These are phyloP conservation scores for Origma solitaria DNA, from an alignment of 2,113 vertebrate species.

Conservation along the genomic window DNA sequence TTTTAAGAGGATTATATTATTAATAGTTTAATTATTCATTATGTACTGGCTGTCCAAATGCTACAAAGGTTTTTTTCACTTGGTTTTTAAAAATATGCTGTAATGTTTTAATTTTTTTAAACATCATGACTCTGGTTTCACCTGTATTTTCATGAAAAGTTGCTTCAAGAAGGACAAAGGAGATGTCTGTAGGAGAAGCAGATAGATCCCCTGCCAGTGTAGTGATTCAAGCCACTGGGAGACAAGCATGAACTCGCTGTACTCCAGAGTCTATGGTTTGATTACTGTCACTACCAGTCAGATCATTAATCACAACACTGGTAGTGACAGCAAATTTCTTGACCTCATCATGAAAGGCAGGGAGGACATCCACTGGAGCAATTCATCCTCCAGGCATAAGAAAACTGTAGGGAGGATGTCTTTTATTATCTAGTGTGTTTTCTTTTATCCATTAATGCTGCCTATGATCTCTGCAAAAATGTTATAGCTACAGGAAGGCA, in stretches of 20 bases:
- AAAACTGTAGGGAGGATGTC: constrained; percentile 45
- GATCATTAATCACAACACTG: constrained; percentile 66
- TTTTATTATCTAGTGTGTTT: constrained; percentile 42
- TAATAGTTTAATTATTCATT: constrained; percentile 73
- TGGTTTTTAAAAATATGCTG: constrained; percentile 21
- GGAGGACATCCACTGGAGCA: constrained; percentile 54
- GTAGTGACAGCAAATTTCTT: constrained; percentile 65
- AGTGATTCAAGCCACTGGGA: constrained; percentile 29
- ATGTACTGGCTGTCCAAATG: constrained; percentile 44
- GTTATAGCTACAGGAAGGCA: constrained; percentile 4
- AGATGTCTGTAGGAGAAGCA: background rate
- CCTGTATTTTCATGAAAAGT: constrained; percentile 7
- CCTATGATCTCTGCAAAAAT: constrained; percentile 28
- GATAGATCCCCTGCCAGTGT: constrained; percentile 31
- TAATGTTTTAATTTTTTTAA: constrained; percentile 56
- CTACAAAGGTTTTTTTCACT: constrained; percentile 24
- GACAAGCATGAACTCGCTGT: background rate
- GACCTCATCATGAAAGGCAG: constrained; percentile 62
- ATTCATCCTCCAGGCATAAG: constrained; percentile 52
- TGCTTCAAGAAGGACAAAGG: constrained; percentile 34
- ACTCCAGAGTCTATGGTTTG: constrained; percentile 46
- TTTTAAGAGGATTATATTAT: constrained; percentile 75
- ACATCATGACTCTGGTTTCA: background rate
- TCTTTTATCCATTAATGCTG: constrained; percentile 44
- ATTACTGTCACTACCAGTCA: constrained; percentile 52